Base-by-base conservation (phyloP, 2,113 vertebrate species). In the Diglossa brunneiventris region DNA sequence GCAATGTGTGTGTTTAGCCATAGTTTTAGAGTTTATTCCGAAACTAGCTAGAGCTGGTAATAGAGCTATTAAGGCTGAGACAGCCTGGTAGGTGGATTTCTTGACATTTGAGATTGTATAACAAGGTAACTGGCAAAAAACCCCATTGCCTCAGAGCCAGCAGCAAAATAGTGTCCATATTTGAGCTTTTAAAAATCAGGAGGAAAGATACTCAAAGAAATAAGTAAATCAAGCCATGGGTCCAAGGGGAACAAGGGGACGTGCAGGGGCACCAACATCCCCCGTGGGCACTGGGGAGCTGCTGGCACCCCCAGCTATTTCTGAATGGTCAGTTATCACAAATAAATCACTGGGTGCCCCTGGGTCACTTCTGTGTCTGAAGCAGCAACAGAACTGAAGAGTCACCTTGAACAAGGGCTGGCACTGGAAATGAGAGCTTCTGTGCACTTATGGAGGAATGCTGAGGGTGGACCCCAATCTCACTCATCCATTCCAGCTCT, bases 401-500 rank as follows among this genome's bases (percentile, higher is more conserved):
- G 44, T 33, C 78, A 26, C 15, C 56, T 21, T 13, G 28, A 39
- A 9, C 53, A 42, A 10, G 49, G 22, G 41, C 55, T 17, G 10
- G 44, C 35, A 0, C 53, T 37, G 44, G 44, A 26, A 31, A 28
- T 5, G 4, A 56, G 33, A 7, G 28, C 26, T 8, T n/a, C n/a
- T 6, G 1, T 3, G 18, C 26, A n/a, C 59, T 31, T 6, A 1
- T 0, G 15, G 4, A 33, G 63, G 44, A 61, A 22, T 1, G 7
- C 28, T 30, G 12, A 53, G 72, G 47, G 2, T 46, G 50, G 12
- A 7, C 63, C 42, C 19, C 47, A 9, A 0, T 3, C 21, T 11
- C 50, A 24, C 39, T 17, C 50, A 30, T 8, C 46, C 56, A 6
- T 21, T 42, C 23, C 58, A 24, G 47, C 13, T 75, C 69, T 31